Conservation (phyloP, 1,140 invertebrate species). For the Lepidurus packardi region DNA sequence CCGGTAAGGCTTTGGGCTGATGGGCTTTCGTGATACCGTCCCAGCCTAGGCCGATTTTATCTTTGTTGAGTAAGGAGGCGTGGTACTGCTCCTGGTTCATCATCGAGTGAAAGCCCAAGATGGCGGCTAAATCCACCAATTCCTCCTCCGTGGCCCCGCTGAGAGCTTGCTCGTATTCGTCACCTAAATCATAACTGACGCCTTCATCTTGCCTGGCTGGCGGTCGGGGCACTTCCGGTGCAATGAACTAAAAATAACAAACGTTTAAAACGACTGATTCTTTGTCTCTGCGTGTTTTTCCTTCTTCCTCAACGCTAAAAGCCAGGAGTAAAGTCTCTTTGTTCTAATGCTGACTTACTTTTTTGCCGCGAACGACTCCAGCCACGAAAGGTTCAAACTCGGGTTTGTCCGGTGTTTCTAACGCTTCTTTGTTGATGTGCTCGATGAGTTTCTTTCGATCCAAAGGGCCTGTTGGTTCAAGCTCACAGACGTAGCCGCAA, state of each 20-base stretch:
- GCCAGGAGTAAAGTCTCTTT: neutral
- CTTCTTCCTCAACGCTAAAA: too few relatives aligned
- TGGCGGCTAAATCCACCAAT: constrained; percentile 97
- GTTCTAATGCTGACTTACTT: constrained; percentile 50
- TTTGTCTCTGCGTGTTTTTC: too few relatives aligned
- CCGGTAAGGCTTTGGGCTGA: constrained; percentile 80
- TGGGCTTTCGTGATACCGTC: constrained; percentile 91
- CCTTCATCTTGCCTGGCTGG: constrained; percentile 70
- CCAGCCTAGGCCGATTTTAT: constrained; percentile 68
- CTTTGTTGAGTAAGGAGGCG: constrained; percentile 86
- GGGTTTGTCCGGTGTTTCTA: constrained; percentile 95
- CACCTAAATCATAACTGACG: constrained; percentile 85
- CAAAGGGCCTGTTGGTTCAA: constrained; percentile 88
- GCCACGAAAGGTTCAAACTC: constrained; percentile 89
- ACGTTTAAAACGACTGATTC: neutral
- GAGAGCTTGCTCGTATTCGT: constrained; percentile 93
- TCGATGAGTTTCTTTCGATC: constrained; percentile 94
- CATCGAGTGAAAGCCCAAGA: constrained; percentile 98
- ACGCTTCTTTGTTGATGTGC: constrained; percentile 94
- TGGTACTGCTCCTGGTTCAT: constrained; percentile 99
- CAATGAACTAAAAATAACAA: constrained; percentile 61
- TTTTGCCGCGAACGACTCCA: constrained; percentile 83
- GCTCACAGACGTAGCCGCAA: constrained; percentile 91
- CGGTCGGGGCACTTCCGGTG: constrained; percentile 67
- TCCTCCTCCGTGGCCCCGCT: constrained; percentile 89